A percentile compares a stretch with the other conserved stretches of the same genome.
Conservation (phyloP, 2,888 invertebrate species). For the Habroteleia sp. region DNA sequence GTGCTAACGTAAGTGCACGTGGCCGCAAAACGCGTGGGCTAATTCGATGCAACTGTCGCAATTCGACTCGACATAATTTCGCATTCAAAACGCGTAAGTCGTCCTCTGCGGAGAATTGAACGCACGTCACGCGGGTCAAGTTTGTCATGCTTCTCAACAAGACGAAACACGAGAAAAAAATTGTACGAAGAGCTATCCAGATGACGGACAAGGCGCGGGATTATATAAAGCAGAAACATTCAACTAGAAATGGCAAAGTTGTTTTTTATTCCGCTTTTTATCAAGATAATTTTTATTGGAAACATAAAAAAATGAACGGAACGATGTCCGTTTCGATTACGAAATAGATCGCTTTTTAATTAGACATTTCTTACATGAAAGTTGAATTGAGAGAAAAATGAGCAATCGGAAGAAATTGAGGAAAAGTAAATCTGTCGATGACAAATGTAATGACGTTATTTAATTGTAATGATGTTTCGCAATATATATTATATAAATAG, state of each 20-base stretch:
- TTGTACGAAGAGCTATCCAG: constrained; percentile 6
- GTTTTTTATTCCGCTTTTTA: background rate
- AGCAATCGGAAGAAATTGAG: too few relatives aligned
- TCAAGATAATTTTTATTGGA: constrained; percentile 11
- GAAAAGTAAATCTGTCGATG: too few relatives aligned
- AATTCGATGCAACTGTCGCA: constrained; percentile 64
- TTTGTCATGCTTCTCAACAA: constrained; percentile 32
- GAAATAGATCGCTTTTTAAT: constrained; percentile 1
- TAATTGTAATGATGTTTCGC: too few relatives aligned
- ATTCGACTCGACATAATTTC: constrained; percentile 53
- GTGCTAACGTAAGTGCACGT: constrained; percentile 58
- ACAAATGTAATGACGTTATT: too few relatives aligned
- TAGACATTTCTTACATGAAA: background rate
- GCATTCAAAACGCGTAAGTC: constrained; percentile 55
- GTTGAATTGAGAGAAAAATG: too few relatives aligned
- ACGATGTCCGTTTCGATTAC: background rate
- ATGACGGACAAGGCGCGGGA: constrained; percentile 10
- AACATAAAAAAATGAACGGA: constrained; percentile 5
- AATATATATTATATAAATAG: too few relatives aligned
- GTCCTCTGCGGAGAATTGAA: constrained; percentile 35
- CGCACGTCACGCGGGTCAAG: constrained; percentile 38
- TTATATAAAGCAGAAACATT: constrained; percentile 23
- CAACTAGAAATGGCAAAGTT: constrained; percentile 9
- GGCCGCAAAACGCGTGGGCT: constrained; percentile 41
- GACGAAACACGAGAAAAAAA: constrained; percentile 12